phyloP scores from a whole-genome alignment of 2,797 vertebrate genomes.

The Schizothorax lantsangensis region DNA sequence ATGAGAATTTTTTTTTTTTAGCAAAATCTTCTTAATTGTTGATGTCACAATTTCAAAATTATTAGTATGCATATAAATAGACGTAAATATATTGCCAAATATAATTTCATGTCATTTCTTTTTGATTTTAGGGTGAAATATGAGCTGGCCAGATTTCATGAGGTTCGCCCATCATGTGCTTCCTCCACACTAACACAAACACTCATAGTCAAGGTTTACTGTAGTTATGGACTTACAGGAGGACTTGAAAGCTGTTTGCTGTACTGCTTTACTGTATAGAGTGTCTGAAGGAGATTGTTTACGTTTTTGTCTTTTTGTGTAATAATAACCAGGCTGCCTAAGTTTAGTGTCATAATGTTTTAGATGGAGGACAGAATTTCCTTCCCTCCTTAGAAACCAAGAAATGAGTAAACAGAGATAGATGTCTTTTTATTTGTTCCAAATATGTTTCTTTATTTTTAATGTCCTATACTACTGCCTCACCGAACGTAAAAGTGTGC shows the following conservation, averaged over 20 bases:
- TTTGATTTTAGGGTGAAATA: slow-evolving; percentile 8
- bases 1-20: not conserved
- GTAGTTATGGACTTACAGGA: slow-evolving; percentile 27
- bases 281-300: slow-evolving; percentile 33
- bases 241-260: slow-evolving; percentile 28
- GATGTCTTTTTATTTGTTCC: slow-evolving; percentile 3
- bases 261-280: slow-evolving; percentile 11
- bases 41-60: not conserved
- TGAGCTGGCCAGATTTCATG: not conserved
- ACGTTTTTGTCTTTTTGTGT: slow-evolving; percentile 18
- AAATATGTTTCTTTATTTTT: slow-evolving; percentile 25
- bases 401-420: not conserved
- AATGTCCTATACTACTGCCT: slow-evolving; percentile 43
- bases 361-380: slow-evolving; percentile 1
- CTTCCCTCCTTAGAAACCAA: slow-evolving; percentile 4
- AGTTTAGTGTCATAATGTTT: slow-evolving; percentile 42
- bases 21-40: not conserved
- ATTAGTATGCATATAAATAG: not conserved
- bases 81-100: not conserved
- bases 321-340: slow-evolving; percentile 5
- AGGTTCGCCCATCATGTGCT: not conserved
- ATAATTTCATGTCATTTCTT: not conserved
- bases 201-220: slow-evolving; percentile 24
- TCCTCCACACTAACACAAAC: slow-evolving; percentile 5
- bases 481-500: slow-evolving; percentile 37